These are phyloP conservation scores for Callopanchax toddi DNA, from an alignment of 2,113 vertebrate genomes.

Conservation along the genomic window DNA sequence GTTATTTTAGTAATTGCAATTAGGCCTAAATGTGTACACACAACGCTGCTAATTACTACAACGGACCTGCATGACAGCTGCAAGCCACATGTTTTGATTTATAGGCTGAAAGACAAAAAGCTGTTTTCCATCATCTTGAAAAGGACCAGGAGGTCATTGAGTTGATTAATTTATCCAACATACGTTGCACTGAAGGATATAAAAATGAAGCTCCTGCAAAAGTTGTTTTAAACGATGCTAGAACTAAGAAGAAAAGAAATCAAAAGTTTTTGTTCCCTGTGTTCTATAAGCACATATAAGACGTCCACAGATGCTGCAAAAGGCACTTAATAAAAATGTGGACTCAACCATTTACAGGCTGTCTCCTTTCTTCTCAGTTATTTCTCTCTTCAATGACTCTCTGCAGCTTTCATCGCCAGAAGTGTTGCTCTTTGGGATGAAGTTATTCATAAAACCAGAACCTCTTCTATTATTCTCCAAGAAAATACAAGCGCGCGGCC, in stretches of 20 bases:
- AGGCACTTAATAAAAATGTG: conserved; percentile 65
- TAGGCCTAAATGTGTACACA: conserved; percentile 12
- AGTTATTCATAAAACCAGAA: conserved; percentile 55
- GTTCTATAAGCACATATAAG: conserved; percentile 25
- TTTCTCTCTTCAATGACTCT: conserved; percentile 67
- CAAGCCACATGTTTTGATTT: conserved; percentile 51
- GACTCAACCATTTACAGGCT: conserved; percentile 56
- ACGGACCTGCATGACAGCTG: conserved; percentile 44
- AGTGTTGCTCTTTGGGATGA: conserved; percentile 44
- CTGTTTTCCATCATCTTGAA: conserved; percentile 46
- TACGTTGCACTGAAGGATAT: conserved; percentile 20
- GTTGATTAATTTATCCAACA: conserved; percentile 48
- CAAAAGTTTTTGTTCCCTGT: conserved; percentile 6
- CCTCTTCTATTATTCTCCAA: conserved; percentile 59
- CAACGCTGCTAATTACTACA: conserved; percentile 58
- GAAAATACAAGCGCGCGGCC: conserved; percentile 50
- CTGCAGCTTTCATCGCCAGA: conserved; percentile 52
- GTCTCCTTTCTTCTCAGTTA: conserved; percentile 45
- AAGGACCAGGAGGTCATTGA: conserved; percentile 31
- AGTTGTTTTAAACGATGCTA: not conserved
- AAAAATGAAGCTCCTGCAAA: conserved; percentile 2
- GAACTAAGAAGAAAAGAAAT: not conserved
- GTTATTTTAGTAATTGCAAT: conserved; percentile 49
- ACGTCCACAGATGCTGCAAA: conserved; percentile 39
- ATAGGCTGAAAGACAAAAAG: conserved; percentile 38